Evolutionary conservation across 2,888 invertebrate species (phyloP), one percentile per base, ranked within the genome.

Genomic region (Tipula vernalis): DNA sequence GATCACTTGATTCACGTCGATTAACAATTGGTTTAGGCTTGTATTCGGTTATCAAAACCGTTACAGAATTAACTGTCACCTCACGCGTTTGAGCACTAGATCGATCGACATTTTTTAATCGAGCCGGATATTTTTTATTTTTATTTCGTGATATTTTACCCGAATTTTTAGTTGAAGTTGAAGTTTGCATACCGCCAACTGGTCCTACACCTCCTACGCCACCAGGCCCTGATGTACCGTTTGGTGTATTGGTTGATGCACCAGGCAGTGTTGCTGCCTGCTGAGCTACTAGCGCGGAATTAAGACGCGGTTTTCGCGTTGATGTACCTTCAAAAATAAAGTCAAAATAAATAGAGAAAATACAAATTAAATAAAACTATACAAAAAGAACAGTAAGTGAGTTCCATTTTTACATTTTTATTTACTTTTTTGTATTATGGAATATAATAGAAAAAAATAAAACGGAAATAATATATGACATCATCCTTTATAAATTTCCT

Each of bases 41-140:
- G 91, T 97, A 98, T 92, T 99, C 99, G 87, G 99, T 99, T 91
- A 99, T 98, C 88, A 98, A 96, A 88, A 99, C 98, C 86, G 99
- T 99, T 87, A 99, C 98, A 89, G 98, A 98, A 91, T 98, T 98
- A 47, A 98, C 98, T 86, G 99, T 99, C 89, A 98, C 98, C 92
- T 98, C 97, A 92, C 98, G 95, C 87, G 97, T 97, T 91, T 97
- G 96, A 39, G 97, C 98, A 44, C 97, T 96, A 90, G 96, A 98
- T 87, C 98, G 93, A 91, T 98, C 98, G 87, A 98, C 96, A 92
- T 98, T 98, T 93, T 96, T 97, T 90, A 98, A 94, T 88, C 98
- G 93, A 2, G 97, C 97, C 87, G 95, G 95, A 91, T 95, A 95
- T 85, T 93, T 91, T 88, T 93, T 92, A 88, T 94, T 93, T 90